phyloP scores from a whole-genome alignment of 1,140 invertebrate genomes.

The Bombyx mori region ASM3026992v2 NC_085111.1:6002501-6003000 shows the following conservation, averaged over 20 bases:
- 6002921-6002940: conserved; percentile 45
- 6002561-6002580: no score
- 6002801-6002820: no score
- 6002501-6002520: conserved; percentile 28
- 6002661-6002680: neutral
- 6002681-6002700: no score
- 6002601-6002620: neutral
- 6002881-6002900: conserved; percentile 59
- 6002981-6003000: conserved; percentile 17
- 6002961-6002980: conserved; percentile 65
- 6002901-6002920: conserved; percentile 64
- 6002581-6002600: neutral
- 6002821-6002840: conserved; percentile 17
- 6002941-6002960: conserved; percentile 55
- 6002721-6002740: no score
- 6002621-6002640: neutral
- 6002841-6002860: conserved; percentile 22
- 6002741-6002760: no score
- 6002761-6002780: no score
- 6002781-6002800: no score
- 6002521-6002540: conserved; percentile 14
- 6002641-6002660: neutral
- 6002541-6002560: no score
- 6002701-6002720: no score
- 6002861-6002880: conserved; percentile 50